A percentile compares a stretch with the other conserved stretches of the same genome.
Evolutionary conservation across 2,797 vertebrate genomes (phyloP).

Genomic region (Acrossocheilus wenchowensis): DNA sequence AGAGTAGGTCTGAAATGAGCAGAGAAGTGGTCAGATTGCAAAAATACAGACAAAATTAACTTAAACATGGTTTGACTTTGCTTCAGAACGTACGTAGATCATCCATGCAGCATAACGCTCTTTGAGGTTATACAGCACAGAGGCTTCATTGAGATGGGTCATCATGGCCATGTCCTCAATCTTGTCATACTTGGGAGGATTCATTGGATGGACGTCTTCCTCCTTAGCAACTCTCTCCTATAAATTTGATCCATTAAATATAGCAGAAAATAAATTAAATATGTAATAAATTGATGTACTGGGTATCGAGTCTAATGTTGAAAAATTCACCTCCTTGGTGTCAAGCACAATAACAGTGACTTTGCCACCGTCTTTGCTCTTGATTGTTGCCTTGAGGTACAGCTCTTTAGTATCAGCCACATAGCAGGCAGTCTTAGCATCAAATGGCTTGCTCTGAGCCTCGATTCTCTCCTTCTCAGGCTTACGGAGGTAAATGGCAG

Average conservation of each 20-base stretch:
- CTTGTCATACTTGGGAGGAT: constrained; percentile 91
- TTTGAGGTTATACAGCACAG: constrained; percentile 87
- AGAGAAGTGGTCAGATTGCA: not conserved
- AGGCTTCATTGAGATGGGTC: constrained; percentile 87
- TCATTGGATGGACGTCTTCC: constrained; percentile 73
- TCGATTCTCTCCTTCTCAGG: constrained; percentile 31
- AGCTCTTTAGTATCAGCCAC: constrained; percentile 26
- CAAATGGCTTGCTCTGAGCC: constrained; percentile 78
- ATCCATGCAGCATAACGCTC: constrained; percentile 87
- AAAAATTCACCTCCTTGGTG: constrained; percentile 5
- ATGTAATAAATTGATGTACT: not conserved
- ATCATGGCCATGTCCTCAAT: constrained; percentile 97
- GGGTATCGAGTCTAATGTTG: too few relatives aligned
- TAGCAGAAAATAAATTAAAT: not conserved
- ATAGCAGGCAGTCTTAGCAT: constrained; percentile 61
- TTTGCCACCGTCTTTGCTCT: constrained; percentile 49
- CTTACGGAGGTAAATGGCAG: constrained; percentile 28
- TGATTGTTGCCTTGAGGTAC: constrained; percentile 52
- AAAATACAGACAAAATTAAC: not conserved
- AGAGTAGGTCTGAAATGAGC: constrained; percentile 75
- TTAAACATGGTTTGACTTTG: not conserved
- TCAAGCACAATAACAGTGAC: constrained; percentile 5
- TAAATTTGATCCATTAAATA: not conserved
- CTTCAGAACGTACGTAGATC: constrained; percentile 80
- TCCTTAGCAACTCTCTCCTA: constrained; percentile 53